Base-by-base conservation (phyloP, 1,140 invertebrate species). In the Liolophura sinensis region DNA sequence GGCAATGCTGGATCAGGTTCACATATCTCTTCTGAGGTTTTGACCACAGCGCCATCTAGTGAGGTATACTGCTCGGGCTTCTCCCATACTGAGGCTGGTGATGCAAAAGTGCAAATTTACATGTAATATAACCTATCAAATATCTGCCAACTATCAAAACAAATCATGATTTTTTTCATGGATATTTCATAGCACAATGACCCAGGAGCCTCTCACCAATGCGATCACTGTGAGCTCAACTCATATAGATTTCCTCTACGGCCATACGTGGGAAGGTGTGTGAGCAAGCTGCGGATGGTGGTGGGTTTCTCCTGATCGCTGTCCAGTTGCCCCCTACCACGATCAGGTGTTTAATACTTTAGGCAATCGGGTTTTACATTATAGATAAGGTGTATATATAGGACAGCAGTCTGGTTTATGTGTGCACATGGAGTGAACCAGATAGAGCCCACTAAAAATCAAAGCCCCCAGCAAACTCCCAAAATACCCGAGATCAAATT, bases 1-100 rank as follows among this genome's bases (percentile, higher is more conserved):
- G 60, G 1, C 25, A 18, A 1, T 56, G 14, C 59, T 56, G 22
- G 59, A 55, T 61, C 47, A 61, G 51, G 27, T n/a, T 25, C 55
- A 47, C 60, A 20, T 51, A 62, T 40, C n/a, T 65, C 52, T 27
- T 69, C 60, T 60, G 57, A 64, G 18, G 24, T 58, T 20, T 68
- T 67, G 12, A 67, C 65, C 25, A 74, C 73, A 59, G 82, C 81
- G 55, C 83, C 80, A 58, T 70, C 72, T 25, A 81, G 16, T 20
- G 78, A 77, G 7, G 82, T 69, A 76, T 73, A 84, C 20, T 76
- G 66, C 3, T 75, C 70, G 31, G 82, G 82, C 15, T 74, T 67
- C 31, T 79, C 80, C 82, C 82, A 84, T 20, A 71, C 64, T 46
- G 81, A 77, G 59, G 79, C 82, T 82, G 57, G 70, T 68, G 63